Evolutionary conservation across 2,888 invertebrate genomes (phyloP), one percentile per base, ranked within the genome.

Genomic region (Coelogynopora nodosa): DNA sequence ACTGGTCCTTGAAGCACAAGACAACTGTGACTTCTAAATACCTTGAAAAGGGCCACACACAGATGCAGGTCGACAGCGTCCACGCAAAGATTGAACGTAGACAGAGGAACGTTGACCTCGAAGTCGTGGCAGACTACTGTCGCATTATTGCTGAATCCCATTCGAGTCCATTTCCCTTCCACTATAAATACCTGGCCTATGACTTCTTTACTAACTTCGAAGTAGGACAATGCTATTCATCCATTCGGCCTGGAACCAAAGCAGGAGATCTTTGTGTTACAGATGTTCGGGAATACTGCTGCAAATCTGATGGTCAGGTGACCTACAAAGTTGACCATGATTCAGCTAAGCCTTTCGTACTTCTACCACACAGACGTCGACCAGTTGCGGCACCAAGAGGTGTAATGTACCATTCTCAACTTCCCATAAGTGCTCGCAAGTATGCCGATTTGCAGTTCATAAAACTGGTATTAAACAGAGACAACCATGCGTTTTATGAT

Each of bases 401-500:
- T 5, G 18, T 49, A n/a, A n/a, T n/a, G n/a, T n/a, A n/a, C n/a
- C n/a, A n/a, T n/a, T n/a, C n/a, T 49, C 49, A 5, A 10, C 49
- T 49, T 5, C 49, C 49, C 5, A 49, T 49, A 49, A 10, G 5
- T 49, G 5, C 49, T 18, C 49, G 27, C 10, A 82, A 82, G 30
- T 82, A 2, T 13, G 30, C 13, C 30, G 82, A 82, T 82, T 30
- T 82, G 27, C 82, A 82, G 31, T 13, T 27, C 29, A 82, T 82
- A 1, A 82, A 82, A 28, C 10, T 2, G 30, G 31, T 31, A 5
- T 23, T 82, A 1, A 2, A 82, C 30, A 5, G 23, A 29, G 82
- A 29, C 27, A 31, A 82, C 82, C 82, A 82, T 23, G 30, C 30
- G 2, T 82, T 82, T 28, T 82, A 82, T 31, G 82, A 82, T 82